Evolutionary conservation across 2,888 invertebrate genomes (phyloP).

Genomic region (Drosophila tanythrix): DNA sequence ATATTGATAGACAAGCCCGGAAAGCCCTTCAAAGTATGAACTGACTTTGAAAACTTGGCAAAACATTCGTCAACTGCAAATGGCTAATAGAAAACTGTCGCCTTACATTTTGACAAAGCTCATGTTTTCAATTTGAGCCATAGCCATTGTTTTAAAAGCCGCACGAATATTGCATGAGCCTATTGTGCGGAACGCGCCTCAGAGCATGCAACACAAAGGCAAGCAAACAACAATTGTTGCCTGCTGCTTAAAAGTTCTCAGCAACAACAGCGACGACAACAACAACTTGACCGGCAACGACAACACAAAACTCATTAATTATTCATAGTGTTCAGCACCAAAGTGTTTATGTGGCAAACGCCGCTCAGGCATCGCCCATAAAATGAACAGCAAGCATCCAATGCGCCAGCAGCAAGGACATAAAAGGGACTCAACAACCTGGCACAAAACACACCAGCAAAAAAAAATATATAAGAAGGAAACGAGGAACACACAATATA

Average conservation of each 20-base stretch:
- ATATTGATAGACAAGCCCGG: neutral
- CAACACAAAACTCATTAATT: conserved; percentile 70
- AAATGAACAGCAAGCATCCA: conserved; percentile 56
- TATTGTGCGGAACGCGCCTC: conserved; percentile 28
- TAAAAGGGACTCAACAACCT: conserved; percentile 52
- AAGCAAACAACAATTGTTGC: conserved; percentile 32
- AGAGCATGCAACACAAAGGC: conserved; percentile 43
- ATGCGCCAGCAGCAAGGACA: conserved; percentile 38
- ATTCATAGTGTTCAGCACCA: conserved; percentile 73
- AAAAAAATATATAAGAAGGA: conserved; percentile 15
- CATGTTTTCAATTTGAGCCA: neutral
- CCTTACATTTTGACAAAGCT: neutral
- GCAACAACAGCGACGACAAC: conserved; percentile 19
- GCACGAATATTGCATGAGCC: conserved; percentile 56
- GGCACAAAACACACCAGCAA: conserved; percentile 5
- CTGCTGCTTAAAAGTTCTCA: conserved; percentile 44
- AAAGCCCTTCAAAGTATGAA: neutral
- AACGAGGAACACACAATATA: conserved; percentile 36
- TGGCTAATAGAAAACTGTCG: neutral
- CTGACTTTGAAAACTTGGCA: neutral
- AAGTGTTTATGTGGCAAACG: conserved; percentile 73
- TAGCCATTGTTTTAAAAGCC: conserved; percentile 41
- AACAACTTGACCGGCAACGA: conserved; percentile 33
- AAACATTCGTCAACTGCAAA: neutral
- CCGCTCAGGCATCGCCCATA: conserved; percentile 52